Evolutionary conservation across 92 coral and sea anemone genomes (phyloP).

Genomic region (Heteractis magnifica): DNA sequence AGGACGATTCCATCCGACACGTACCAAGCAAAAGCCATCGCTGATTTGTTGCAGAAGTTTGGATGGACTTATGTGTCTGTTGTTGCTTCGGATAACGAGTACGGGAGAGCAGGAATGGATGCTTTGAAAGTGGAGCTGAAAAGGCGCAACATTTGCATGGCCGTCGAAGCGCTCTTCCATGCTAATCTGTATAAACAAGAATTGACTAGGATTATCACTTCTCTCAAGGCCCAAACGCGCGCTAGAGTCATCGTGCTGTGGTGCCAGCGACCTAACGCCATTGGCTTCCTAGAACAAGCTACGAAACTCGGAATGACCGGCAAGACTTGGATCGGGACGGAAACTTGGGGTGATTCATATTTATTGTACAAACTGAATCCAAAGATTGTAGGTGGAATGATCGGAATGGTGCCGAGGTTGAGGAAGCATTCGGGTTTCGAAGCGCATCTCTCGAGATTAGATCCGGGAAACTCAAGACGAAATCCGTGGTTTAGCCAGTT

Average conservation of each 20-base stretch:
- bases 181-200: slow-evolving; percentile 59
- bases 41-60: slow-evolving; percentile 74
- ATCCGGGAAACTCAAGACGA: slow-evolving; percentile 60
- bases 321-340: slow-evolving; percentile 97
- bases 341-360: slow-evolving; percentile 95
- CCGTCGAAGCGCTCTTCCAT: slow-evolving; percentile 70
- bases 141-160: slow-evolving; percentile 67
- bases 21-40: slow-evolving; percentile 91
- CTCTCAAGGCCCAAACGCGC: slow-evolving; percentile 58
- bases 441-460: slow-evolving; percentile 49
- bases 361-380: slow-evolving; percentile 54
- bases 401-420: slow-evolving; percentile 82
- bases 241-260: slow-evolving; percentile 78
- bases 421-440: slow-evolving; percentile 62
- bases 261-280: slow-evolving; percentile 90
- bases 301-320: slow-evolving; percentile 56
- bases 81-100: slow-evolving; percentile 89
- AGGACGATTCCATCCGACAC: slow-evolving; percentile 97
- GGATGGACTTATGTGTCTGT: slow-evolving; percentile 92
- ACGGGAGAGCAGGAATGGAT: slow-evolving; percentile 92
- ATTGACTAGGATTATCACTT: slow-evolving; percentile 49
- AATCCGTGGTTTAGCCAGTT: slow-evolving; percentile 92
- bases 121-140: slow-evolving; percentile 76
- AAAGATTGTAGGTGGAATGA: slow-evolving; percentile 81
- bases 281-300: slow-evolving; percentile 81